Conservation (phyloP, 2,113 vertebrate species). For the Datnioides undecimradiatus region DNA sequence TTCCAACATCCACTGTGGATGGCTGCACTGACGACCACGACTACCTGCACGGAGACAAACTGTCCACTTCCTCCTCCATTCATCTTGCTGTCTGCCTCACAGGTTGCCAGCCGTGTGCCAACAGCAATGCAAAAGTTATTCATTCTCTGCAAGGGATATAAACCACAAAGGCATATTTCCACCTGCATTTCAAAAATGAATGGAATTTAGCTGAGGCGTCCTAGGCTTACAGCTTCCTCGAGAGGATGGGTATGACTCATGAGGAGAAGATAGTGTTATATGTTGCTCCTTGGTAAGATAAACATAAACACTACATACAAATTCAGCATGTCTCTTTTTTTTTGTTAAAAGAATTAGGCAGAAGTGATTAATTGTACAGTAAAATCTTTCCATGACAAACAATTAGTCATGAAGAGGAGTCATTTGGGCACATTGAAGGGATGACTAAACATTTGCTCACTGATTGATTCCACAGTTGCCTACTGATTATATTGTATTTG, state of each 20-base stretch:
- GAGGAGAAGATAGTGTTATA: constrained; percentile 23
- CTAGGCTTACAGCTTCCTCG: constrained; percentile 25
- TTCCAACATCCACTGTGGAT: constrained; percentile 80
- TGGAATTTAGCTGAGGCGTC: constrained; percentile 62
- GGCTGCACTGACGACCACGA: constrained; percentile 50
- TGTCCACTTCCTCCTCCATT: constrained; percentile 65
- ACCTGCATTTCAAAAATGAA: constrained; percentile 67
- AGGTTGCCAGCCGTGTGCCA: constrained; percentile 49
- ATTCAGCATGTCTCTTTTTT: constrained; percentile 19
- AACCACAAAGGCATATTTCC: constrained; percentile 67
- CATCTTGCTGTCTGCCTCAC: constrained; percentile 36
- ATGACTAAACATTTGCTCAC: constrained; percentile 52
- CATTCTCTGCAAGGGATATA: constrained; percentile 45
- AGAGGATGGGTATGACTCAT: constrained; percentile 28
- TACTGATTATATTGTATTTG: constrained; percentile 20
- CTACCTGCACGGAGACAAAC: constrained; percentile 75
- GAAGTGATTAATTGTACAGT: constrained; percentile 48
- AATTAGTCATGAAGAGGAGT: constrained; percentile 56
- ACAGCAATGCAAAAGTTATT: constrained; percentile 43
- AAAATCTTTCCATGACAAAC: constrained; percentile 59
- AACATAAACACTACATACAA: constrained; percentile 21
- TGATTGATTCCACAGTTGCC: constrained; percentile 46
- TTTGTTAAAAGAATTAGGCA: constrained; percentile 11
- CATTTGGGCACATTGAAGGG: constrained; percentile 39
- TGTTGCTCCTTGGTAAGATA: constrained; percentile 17